phyloP scores from a whole-genome alignment of 2,113 vertebrate genomes.

The Nyctereutes procyonoides region DNA sequence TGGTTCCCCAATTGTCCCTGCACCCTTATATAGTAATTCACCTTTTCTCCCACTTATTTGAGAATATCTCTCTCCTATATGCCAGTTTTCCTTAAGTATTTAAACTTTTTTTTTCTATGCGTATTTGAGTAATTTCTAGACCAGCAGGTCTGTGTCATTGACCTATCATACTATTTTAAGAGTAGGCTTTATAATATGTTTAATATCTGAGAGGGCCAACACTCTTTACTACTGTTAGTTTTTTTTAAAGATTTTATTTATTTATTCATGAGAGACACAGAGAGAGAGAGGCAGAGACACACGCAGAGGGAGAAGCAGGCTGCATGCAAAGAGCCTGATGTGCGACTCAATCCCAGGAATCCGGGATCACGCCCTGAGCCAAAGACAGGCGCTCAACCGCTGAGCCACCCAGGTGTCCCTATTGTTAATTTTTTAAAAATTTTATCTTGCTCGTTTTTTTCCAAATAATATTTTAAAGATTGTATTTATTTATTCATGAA shows the following conservation, averaged over 20 bases:
- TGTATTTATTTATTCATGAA: too few relatives aligned
- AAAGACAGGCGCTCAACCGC: too few relatives aligned
- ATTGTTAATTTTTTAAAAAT: too few relatives aligned
- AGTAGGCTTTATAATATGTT: neutral
- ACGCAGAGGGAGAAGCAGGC: too few relatives aligned
- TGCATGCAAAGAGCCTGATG: too few relatives aligned
- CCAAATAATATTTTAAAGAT: neutral
- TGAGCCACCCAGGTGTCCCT: too few relatives aligned
- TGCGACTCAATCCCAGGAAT: too few relatives aligned
- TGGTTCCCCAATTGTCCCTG: neutral
- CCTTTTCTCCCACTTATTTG: neutral
- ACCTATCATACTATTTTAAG: neutral
- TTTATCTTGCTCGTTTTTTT: neutral
- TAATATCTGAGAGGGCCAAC: neutral
- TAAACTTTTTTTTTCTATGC: neutral
- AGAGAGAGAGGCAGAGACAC: too few relatives aligned
- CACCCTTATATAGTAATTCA: neutral
- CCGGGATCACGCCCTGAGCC: too few relatives aligned
- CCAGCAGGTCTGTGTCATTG: neutral
- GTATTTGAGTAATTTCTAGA: neutral
- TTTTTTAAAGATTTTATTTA: neutral
- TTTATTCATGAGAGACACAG: too few relatives aligned
- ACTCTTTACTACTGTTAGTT: neutral
- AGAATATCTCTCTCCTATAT: neutral
- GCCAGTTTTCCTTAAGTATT: neutral